Conservation (phyloP, 1,140 invertebrate species). For the Geopemphigus sp. region DNA sequence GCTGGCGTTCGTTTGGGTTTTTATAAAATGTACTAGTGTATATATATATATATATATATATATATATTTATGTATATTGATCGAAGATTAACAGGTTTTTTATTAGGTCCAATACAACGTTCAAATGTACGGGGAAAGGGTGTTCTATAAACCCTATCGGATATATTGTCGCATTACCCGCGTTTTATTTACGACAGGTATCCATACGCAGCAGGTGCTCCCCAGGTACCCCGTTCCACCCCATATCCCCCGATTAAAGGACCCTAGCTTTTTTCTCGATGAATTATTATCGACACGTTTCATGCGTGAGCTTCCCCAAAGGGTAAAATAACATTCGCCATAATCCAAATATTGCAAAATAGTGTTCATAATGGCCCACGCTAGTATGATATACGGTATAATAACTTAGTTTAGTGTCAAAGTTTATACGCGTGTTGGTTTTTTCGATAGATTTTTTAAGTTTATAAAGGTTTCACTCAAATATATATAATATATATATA, state of each 20-base stretch:
- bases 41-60: not conserved
- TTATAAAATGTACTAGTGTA: not conserved
- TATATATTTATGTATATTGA: not conserved
- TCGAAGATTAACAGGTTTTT: conserved; percentile 45
- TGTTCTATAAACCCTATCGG: conserved; percentile 33
- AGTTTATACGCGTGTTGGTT: conserved; percentile 30
- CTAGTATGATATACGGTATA: conserved; percentile 36
- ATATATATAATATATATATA: conserved; percentile 22
- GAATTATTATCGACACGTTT: conserved; percentile 50
- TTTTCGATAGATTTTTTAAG: conserved; percentile 41
- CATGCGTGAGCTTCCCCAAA: conserved; percentile 42
- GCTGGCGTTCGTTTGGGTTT: not conserved
- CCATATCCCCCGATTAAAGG: conserved; percentile 45
- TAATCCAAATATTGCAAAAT: conserved; percentile 50
- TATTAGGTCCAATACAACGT: conserved; percentile 34
- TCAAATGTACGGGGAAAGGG: not conserved
- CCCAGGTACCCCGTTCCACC: conserved; percentile 36
- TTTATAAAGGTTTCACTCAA: conserved; percentile 39
- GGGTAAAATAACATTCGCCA: conserved; percentile 48
- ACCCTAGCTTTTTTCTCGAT: conserved; percentile 47
- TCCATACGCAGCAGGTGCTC: conserved; percentile 42
- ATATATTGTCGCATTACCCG: conserved; percentile 46
- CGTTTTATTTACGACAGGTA: conserved; percentile 46
- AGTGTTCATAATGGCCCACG: conserved; percentile 40
- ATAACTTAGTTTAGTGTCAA: conserved; percentile 49